Percentiles rank a stretch among this genome's conserved stretches.
Conservation (phyloP, 2,113 vertebrate species). For the Hystrix cristata region DNA sequence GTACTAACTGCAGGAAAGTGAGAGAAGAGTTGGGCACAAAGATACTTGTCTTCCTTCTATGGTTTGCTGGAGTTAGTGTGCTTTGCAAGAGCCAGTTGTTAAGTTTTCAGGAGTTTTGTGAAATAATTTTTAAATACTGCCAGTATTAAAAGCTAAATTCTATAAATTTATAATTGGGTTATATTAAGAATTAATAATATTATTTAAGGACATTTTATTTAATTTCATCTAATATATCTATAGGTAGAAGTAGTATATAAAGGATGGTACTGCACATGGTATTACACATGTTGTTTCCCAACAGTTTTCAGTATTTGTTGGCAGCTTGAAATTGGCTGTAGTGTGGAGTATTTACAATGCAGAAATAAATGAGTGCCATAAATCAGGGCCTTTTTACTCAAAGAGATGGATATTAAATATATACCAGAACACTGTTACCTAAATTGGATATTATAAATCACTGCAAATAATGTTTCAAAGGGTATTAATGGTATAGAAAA, state of each 20-base stretch:
- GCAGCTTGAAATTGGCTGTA: neutral
- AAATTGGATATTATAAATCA: neutral
- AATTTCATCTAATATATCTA: neutral
- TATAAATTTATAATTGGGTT: neutral
- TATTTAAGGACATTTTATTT: neutral
- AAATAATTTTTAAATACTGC: neutral
- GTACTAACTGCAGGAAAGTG: neutral
- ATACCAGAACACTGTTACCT: neutral
- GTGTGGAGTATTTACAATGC: neutral
- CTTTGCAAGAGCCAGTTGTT: neutral
- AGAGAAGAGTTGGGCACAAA: neutral
- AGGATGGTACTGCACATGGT: neutral
- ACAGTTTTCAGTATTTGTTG: neutral
- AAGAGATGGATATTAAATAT: neutral
- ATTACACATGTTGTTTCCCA: neutral
- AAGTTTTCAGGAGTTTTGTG: neutral
- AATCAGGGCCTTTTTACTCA: neutral
- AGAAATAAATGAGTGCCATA: neutral
- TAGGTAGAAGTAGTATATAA: neutral
- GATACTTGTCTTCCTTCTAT: neutral
- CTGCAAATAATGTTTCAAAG: neutral
- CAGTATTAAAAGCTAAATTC: neutral
- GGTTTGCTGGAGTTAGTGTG: neutral
- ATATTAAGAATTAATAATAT: neutral
- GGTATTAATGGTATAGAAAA: neutral